Conservation (phyloP, 1,140 invertebrate species). For the Pararge aegeria region DNA sequence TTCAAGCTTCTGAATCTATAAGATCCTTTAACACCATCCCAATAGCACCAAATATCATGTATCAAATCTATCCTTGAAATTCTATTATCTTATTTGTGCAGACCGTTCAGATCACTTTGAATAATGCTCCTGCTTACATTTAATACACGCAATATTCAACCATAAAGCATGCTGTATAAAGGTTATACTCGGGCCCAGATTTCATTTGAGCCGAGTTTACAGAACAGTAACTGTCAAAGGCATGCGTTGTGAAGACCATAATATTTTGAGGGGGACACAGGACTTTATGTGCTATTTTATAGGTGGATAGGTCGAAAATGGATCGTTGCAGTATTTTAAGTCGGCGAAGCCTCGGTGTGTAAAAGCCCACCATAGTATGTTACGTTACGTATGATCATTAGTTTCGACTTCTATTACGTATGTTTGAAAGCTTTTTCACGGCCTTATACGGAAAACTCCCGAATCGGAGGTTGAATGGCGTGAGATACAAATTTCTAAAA, state of each 20-base stretch:
- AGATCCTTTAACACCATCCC: constrained; percentile 11
- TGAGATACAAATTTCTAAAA: not conserved
- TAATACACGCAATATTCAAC: constrained; percentile 21
- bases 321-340: constrained; percentile 22
- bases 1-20: constrained; percentile 20
- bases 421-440: constrained; percentile 48
- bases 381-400: constrained; percentile 48
- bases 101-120: constrained; percentile 39
- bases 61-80: constrained; percentile 42
- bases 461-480: not conserved
- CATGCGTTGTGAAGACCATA: constrained; percentile 37
- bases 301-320: constrained; percentile 26
- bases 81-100: constrained; percentile 59
- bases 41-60: constrained; percentile 36
- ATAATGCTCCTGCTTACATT: constrained; percentile 32
- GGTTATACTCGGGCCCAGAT: constrained; percentile 16
- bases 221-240: constrained; percentile 54
- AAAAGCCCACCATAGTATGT: constrained; percentile 34
- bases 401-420: constrained; percentile 47
- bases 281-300: constrained; percentile 28
- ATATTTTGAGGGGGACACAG: constrained; percentile 22
- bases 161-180: constrained; percentile 18
- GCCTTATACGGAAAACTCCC: constrained; percentile 37
- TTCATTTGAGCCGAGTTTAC: constrained; percentile 32
- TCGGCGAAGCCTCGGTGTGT: constrained; percentile 17